Percentiles rank a stretch among this genome's conserved stretches.
These are phyloP conservation scores for Lasaia peninsularis DNA, from an alignment of 1,140 invertebrate genomes.

Conservation along the genomic window DNA sequence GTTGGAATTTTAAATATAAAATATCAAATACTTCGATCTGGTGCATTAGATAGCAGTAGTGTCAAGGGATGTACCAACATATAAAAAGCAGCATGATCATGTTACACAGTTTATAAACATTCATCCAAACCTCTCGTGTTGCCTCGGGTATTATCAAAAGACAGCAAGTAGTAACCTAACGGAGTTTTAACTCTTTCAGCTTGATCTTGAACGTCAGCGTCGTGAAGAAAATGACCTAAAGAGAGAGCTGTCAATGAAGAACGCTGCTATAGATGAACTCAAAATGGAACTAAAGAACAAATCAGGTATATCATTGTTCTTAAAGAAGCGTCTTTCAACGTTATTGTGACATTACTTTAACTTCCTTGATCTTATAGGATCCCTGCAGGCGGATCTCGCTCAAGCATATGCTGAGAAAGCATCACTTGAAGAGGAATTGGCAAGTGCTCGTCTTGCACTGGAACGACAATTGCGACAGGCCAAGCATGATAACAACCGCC, in stretches of 20 bases:
- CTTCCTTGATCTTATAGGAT: conserved; percentile 60
- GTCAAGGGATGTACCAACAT: no score
- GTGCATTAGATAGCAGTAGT: no score
- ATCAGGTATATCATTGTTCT: conserved; percentile 72
- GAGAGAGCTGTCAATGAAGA: conserved; percentile 84
- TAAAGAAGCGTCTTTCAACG: background rate
- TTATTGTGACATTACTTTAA: background rate
- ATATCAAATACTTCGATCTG: no score
- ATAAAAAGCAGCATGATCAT: no score
- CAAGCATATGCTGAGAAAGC: conserved; percentile 85
- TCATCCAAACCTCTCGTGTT: no score
- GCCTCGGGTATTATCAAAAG: no score
- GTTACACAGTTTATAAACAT: no score
- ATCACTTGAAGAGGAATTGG: conserved; percentile 86
- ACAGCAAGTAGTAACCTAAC: no score
- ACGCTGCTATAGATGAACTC: conserved; percentile 84
- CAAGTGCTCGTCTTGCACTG: conserved; percentile 76
- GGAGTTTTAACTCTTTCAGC: conserved; percentile 46
- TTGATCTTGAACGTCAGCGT: conserved; percentile 87
- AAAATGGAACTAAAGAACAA: conserved; percentile 88
- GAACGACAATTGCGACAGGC: conserved; percentile 84
- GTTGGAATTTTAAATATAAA: no score
- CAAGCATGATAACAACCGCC: conserved; percentile 84
- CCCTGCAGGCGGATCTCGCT: conserved; percentile 85
- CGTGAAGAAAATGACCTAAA: conserved; percentile 85